Evolutionary conservation across 2,113 vertebrate genomes (phyloP).

Genomic region (Piaya cayana): DNA sequence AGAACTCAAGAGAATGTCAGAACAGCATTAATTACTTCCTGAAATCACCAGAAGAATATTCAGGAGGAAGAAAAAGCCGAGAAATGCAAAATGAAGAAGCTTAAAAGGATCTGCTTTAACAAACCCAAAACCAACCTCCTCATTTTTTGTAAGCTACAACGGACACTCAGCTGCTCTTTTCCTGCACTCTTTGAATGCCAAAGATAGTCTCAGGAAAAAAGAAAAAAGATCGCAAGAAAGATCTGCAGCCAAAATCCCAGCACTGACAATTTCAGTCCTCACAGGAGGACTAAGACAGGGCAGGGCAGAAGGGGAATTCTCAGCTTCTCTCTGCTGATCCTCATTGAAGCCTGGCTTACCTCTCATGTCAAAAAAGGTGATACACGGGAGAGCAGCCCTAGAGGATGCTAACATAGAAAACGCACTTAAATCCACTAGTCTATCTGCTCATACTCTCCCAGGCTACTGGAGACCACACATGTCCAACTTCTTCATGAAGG

Average conservation of each 20-base stretch:
- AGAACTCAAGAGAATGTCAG: neutral
- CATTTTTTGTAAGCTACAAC: neutral
- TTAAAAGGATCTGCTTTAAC: neutral
- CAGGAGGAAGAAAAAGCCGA: neutral
- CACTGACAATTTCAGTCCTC: neutral
- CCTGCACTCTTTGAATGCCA: neutral
- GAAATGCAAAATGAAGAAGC: neutral
- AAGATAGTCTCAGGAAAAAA: neutral
- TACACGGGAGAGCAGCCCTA: neutral
- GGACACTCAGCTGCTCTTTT: neutral
- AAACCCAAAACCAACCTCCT: neutral
- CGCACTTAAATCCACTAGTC: neutral
- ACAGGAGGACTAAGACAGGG: neutral
- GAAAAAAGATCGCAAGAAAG: neutral
- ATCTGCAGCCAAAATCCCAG: neutral
- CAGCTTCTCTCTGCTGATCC: neutral
- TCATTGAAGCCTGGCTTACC: neutral
- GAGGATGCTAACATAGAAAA: neutral
- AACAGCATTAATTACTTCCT: slow-evolving; percentile 15
- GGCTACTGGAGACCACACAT: neutral
- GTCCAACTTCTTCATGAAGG: neutral
- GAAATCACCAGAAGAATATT: neutral
- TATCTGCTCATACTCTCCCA: neutral
- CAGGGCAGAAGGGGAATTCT: neutral
- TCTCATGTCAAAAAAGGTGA: neutral